Conservation (phyloP, 2,888 invertebrate genomes). For the Sepioteuthis lessoniana region DNA sequence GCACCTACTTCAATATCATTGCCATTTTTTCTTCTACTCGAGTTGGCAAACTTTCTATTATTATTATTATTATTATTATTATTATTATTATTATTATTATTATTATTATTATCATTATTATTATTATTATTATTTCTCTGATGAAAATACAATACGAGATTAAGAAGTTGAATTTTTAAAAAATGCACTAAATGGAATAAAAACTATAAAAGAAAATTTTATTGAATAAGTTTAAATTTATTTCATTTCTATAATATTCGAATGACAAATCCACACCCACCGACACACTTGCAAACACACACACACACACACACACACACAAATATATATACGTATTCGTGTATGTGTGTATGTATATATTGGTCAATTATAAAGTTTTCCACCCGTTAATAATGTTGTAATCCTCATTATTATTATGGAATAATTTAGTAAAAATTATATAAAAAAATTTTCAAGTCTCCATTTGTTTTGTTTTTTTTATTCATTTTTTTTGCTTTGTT, state of each 20-base stretch:
- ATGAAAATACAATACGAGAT: neutral
- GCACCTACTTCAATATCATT: neutral
- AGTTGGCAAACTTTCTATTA: neutral
- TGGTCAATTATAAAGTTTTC: neutral
- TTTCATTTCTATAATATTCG: neutral
- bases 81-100: slow-evolving; percentile 42
- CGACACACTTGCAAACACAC: neutral
- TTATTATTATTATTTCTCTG: neutral
- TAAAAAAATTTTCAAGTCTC: too few species aligned
- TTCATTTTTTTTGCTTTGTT: too few species aligned
- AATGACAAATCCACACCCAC: neutral
- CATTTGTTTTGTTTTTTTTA: too few species aligned
- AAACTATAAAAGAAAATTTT: neutral
- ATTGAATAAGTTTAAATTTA: neutral
- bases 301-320: neutral
- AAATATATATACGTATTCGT: neutral
- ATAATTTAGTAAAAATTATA: too few species aligned
- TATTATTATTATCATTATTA: slow-evolving; percentile 42
- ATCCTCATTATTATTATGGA: too few species aligned
- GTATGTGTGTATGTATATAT: neutral
- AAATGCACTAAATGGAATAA: neutral
- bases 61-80: slow-evolving; percentile 24
- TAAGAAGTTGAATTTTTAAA: neutral
- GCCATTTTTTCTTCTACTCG: neutral
- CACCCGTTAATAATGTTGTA: too few species aligned